Evolutionary conservation across 2,888 invertebrate genomes (phyloP).

Genomic region (Chrysopilus asiliformis): DNA sequence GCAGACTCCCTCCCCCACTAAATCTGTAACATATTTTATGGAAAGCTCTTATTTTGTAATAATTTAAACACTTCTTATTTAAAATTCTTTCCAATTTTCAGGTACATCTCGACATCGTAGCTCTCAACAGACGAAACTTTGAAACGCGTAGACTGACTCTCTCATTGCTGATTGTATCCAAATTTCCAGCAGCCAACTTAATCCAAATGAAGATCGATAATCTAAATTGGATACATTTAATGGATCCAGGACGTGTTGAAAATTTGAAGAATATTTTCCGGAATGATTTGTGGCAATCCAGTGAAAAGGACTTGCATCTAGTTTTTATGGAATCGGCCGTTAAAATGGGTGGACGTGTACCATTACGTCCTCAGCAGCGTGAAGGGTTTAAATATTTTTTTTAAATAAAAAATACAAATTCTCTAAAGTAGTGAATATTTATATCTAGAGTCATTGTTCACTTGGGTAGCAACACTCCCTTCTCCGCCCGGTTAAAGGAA

Average conservation of each 20-base stretch:
- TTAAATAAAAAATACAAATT: neutral
- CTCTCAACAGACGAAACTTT: constrained; percentile 62
- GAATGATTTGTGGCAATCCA: constrained; percentile 64
- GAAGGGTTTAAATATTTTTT: constrained; percentile 47
- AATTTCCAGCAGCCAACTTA: constrained; percentile 57
- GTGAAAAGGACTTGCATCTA: constrained; percentile 59
- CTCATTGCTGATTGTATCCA: constrained; percentile 49
- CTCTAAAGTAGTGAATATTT: neutral
- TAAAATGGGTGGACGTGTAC: constrained; percentile 69
- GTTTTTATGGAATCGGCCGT: constrained; percentile 77
- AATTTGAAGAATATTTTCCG: constrained; percentile 64
- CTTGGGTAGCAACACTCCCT: constrained; percentile 60
- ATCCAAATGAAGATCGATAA: constrained; percentile 82
- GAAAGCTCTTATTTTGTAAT: neutral
- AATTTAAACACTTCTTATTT: neutral
- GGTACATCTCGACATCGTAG: constrained; percentile 57
- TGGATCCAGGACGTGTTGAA: constrained; percentile 58
- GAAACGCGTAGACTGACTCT: constrained; percentile 54
- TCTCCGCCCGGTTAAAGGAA: constrained; percentile 43
- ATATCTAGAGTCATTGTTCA: constrained; percentile 65
- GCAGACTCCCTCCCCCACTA: too few relatives aligned
- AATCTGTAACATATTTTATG: neutral
- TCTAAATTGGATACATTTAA: constrained; percentile 75
- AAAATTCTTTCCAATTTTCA: constrained; percentile 6
- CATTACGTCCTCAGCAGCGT: constrained; percentile 67